Conservation (phyloP, 2,888 invertebrate species). For the Eudasyphora cyanicolor region DNA sequence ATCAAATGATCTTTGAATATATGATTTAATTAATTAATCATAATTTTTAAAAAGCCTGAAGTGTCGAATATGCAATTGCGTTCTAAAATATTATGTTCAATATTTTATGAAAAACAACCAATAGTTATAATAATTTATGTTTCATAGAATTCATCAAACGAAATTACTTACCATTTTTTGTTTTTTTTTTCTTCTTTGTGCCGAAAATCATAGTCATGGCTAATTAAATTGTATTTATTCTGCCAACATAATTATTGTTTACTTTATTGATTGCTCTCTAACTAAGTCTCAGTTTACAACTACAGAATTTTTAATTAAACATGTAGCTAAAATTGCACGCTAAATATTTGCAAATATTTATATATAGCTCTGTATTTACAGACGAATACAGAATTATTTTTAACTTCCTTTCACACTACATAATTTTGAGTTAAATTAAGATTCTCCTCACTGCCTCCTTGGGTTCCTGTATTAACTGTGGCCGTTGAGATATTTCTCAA, state of each 20-base stretch:
- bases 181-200: no score
- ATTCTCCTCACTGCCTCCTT: slow-evolving; percentile 73
- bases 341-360: background rate
- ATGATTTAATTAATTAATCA: no score
- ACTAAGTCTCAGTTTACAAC: background rate
- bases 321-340: background rate
- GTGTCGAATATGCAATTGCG: no score
- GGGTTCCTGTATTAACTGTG: slow-evolving; percentile 59
- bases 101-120: no score
- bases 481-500: slow-evolving; percentile 74
- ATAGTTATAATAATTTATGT: no score
- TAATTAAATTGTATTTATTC: background rate
- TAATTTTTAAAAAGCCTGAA: no score
- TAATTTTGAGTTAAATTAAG: slow-evolving; percentile 77
- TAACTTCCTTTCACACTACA: slow-evolving; percentile 61
- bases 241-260: background rate
- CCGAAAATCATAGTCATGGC: no score
- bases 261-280: background rate
- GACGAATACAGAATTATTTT: background rate
- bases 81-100: no score
- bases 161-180: no score
- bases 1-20: no score
- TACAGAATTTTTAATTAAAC: background rate
- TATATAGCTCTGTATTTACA: background rate
- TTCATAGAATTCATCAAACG: no score